These are phyloP conservation scores for Catostylus mosaicus DNA, from an alignment of 30 jellyfish, hydroid and myxozoan genomes.

Conservation along the genomic window DNA sequence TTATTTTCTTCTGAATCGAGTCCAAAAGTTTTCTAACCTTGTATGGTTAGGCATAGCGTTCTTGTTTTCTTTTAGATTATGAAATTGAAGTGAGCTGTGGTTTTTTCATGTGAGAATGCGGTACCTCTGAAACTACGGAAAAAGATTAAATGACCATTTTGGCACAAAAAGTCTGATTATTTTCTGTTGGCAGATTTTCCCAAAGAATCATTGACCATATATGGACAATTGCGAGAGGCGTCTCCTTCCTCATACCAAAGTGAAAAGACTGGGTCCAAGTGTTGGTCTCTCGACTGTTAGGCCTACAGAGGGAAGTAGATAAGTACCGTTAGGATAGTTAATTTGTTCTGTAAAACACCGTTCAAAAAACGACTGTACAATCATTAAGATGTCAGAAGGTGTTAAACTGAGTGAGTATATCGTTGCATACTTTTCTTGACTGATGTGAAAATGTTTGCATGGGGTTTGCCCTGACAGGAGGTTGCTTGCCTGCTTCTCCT, in stretches of 20 bases:
- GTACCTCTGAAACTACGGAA: no score
- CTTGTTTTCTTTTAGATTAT: no score
- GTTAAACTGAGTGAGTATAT: slow-evolving; percentile 9
- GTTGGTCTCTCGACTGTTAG: not conserved
- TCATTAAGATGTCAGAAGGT: slow-evolving; percentile 4
- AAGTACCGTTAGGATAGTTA: not conserved
- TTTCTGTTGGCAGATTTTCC: no score
- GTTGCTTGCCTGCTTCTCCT: no score
- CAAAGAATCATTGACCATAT: slow-evolving; percentile 7
- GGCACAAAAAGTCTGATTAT: no score
- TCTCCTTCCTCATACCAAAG: slow-evolving; percentile 12
- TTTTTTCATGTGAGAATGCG: no score
- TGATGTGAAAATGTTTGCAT: not conserved
- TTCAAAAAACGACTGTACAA: not conserved
- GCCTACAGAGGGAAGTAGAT: slow-evolving; percentile 15
- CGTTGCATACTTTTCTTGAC: not conserved
- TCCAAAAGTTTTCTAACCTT: no score
- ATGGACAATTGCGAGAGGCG: slow-evolving; percentile 5
- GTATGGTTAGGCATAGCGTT: no score
- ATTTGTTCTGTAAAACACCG: not conserved
- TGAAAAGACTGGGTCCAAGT: slow-evolving; percentile 6
- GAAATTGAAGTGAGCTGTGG: no score
- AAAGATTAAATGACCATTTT: no score
- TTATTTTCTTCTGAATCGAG: no score
- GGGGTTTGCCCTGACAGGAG: slow-evolving; percentile 22